Evolutionary conservation across 2,888 invertebrate genomes (phyloP).

Genomic region (Drosophila putrida): DNA sequence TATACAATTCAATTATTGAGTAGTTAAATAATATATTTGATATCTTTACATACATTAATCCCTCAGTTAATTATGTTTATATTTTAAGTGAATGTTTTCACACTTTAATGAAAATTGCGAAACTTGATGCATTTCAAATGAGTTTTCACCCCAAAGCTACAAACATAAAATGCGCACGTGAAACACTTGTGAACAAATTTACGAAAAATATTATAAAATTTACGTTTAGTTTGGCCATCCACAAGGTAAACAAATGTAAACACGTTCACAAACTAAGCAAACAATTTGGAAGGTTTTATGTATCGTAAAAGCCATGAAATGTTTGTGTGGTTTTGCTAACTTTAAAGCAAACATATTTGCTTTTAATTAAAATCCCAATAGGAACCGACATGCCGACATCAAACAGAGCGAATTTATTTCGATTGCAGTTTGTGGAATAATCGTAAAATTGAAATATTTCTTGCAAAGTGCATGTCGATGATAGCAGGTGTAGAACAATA

Average conservation of each 20-base stretch:
- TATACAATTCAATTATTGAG: no score
- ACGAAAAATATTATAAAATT: slow-evolving; percentile 36
- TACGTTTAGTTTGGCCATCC: slow-evolving; percentile 17
- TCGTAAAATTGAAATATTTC: slow-evolving; percentile 31
- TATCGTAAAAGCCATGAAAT: slow-evolving; percentile 44
- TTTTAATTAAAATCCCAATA: slow-evolving; percentile 68
- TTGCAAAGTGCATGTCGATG: slow-evolving; percentile 6
- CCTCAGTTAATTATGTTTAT: not conserved
- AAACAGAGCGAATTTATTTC: slow-evolving; percentile 24
- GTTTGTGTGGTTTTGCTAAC: slow-evolving; percentile 47
- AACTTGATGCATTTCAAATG: slow-evolving; percentile 8
- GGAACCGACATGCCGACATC: slow-evolving; percentile 6
- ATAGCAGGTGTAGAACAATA: not conserved
- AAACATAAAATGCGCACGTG: slow-evolving; percentile 33
- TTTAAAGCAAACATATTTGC: slow-evolving; percentile 70
- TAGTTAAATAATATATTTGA: no score
- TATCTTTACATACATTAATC: not conserved
- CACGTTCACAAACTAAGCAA: slow-evolving; percentile 28
- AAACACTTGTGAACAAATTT: slow-evolving; percentile 34
- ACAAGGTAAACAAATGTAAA: slow-evolving; percentile 39
- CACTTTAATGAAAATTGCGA: not conserved
- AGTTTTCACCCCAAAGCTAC: not conserved
- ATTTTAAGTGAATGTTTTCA: not conserved
- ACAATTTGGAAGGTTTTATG: slow-evolving; percentile 29
- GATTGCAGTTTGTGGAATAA: slow-evolving; percentile 24